A percentile compares a stretch with the other conserved stretches of the same genome.
Conservation (phyloP, 2,888 invertebrate species). For the Harpalus rufipes region DNA sequence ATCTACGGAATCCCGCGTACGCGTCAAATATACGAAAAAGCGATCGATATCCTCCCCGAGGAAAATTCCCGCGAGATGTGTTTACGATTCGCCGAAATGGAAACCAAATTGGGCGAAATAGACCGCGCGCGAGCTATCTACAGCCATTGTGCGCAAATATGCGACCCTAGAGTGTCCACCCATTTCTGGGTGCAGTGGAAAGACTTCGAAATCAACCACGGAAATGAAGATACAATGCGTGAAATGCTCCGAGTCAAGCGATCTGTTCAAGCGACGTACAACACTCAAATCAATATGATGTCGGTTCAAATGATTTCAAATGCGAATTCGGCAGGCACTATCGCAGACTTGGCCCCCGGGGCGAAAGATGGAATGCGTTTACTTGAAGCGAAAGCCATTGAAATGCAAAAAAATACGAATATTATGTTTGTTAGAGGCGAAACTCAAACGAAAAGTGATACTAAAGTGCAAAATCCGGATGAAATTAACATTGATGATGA, state of each 20-base stretch:
- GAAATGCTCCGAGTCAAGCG: slow-evolving; percentile 99
- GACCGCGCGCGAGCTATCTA: slow-evolving; percentile 98
- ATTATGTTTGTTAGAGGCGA: slow-evolving; percentile 94
- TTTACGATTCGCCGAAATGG: slow-evolving; percentile 95
- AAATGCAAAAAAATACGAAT: slow-evolving; percentile 81
- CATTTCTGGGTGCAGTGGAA: slow-evolving; percentile 99
- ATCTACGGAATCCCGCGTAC: slow-evolving; percentile 98
- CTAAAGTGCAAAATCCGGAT: slow-evolving; percentile 87
- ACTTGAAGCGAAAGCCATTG: slow-evolving; percentile 90
- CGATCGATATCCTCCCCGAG: slow-evolving; percentile 95
- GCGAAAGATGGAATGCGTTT: slow-evolving; percentile 93
- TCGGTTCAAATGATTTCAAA: slow-evolving; percentile 98
- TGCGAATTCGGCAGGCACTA: slow-evolving; percentile 83
- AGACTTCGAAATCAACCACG: slow-evolving; percentile 99
- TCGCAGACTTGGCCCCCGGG: slow-evolving; percentile 86
- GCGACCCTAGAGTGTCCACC: slow-evolving; percentile 97
- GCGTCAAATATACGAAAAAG: slow-evolving; percentile 97
- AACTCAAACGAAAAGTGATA: slow-evolving; percentile 86
- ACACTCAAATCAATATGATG: slow-evolving; percentile 99
- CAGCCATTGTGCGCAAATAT: slow-evolving; percentile 98
- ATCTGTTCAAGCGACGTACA: slow-evolving; percentile 98
- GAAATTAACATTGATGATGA: slow-evolving; percentile 90
- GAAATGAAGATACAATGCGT: slow-evolving; percentile 99
- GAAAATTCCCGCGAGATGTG: slow-evolving; percentile 97
- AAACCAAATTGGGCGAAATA: slow-evolving; percentile 98